phyloP scores from a whole-genome alignment of 2,888 invertebrate species.

The Helleia helle region DNA sequence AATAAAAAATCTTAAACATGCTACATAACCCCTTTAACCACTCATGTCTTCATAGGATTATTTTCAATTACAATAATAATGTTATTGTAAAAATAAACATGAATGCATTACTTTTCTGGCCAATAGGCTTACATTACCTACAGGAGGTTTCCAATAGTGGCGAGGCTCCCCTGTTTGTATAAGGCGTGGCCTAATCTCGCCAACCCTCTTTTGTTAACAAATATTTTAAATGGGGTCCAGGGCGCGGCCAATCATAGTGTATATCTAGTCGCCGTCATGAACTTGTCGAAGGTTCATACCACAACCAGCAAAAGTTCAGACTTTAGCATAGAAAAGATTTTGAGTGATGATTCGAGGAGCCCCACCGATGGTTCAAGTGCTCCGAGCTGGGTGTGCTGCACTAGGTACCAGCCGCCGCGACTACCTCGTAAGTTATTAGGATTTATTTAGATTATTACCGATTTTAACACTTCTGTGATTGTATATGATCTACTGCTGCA shows the following conservation, averaged over 20 bases:
- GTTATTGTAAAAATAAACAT: no score
- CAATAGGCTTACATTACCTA: no score
- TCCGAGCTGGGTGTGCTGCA: constrained; percentile 80
- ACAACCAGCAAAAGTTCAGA: constrained; percentile 54
- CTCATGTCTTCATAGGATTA: no score
- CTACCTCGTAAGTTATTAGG: constrained; percentile 73
- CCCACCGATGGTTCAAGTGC: constrained; percentile 26
- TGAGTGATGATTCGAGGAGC: constrained; percentile 56
- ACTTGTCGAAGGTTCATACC: constrained; percentile 41
- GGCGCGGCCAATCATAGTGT: constrained; percentile 19
- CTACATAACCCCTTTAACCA: no score
- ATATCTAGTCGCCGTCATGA: constrained; percentile 31
- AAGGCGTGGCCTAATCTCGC: constrained; percentile 34
- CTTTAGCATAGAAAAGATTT: constrained; percentile 77
- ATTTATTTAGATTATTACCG: constrained; percentile 1
- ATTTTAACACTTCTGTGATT: no score
- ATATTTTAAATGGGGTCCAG: constrained; percentile 26
- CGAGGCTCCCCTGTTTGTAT: constrained; percentile 14
- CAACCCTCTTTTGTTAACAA: constrained; percentile 29
- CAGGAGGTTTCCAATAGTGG: no score
- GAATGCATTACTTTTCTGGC: no score
- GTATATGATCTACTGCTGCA: no score
- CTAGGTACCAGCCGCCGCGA: constrained; percentile 82
- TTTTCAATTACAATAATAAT: no score
- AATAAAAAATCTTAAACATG: no score